Evolutionary conservation across 2,888 invertebrate species (phyloP), one percentile per base, ranked within the genome.

Genomic region (Allacma fusca): DNA sequence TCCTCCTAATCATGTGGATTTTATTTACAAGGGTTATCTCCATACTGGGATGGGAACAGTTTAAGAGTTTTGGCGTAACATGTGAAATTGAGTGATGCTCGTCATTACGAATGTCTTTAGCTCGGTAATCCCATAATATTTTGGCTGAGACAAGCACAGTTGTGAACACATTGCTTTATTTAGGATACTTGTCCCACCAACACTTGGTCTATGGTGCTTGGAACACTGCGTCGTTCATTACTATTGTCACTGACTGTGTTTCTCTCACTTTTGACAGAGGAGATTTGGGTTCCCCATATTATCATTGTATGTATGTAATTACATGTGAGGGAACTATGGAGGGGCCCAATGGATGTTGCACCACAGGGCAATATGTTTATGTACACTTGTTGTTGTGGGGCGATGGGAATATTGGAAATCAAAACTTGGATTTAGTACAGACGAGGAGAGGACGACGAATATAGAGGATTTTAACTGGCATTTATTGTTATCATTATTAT

Each of bases 91-190:
- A 72, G 72, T 59, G 72, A 72, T 69, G 62, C 34, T 50, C 28
- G 72, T 70, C 72, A 72, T 72, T 72, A 72, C 16, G 72, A 34
- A 57, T 59, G 72, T 57, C 59, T 59, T 71, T 71, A 28, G 71
- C 28, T 50, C 74, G 43, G 64, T 83, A 83, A 81, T 81, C 83
- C 83, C 82, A 81, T 72, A 83, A 83, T 83, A 82, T 83, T 83
- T 81, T 83, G 83, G 81, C 82, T 82, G 68, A 74, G 78, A 77
- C 79, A 76, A 81, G 80, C 75, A 82, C 83, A 83, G 82, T 82
- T 82, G 83, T 79, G 81, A 80, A 79, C 83, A 83, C 79, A 83
- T 78, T 81, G 82, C 80, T 77, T 74, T 78, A 76, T 78, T 79
- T 79, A 80, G 78, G 43, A 26, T 23, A 28, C 28, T 26, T 43